phyloP scores from a whole-genome alignment of 1,140 invertebrate genomes.

The Goniozus legneri region DNA sequence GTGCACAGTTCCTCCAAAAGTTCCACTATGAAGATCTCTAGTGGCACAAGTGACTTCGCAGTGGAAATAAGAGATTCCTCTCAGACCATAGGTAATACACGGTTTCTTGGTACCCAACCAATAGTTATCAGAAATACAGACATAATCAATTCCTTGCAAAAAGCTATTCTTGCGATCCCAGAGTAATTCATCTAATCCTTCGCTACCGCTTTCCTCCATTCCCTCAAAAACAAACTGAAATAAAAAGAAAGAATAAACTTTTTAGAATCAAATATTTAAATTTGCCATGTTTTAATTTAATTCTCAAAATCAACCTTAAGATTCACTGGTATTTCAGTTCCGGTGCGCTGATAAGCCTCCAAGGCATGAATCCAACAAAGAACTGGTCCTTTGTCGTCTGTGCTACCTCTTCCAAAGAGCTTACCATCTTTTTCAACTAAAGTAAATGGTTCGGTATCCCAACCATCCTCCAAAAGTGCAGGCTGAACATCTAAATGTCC shows the following conservation, averaged over 20 bases:
- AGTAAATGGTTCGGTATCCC: conserved; percentile 92
- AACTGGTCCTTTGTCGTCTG: conserved; percentile 92
- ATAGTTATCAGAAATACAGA: conserved; percentile 98
- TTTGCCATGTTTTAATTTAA: conserved; percentile 3
- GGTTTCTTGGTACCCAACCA: conserved; percentile 96
- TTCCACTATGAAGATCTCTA: conserved; percentile 94
- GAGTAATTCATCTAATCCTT: conserved; percentile 88
- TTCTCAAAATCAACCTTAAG: conserved; percentile 65
- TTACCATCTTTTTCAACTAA: conserved; percentile 87
- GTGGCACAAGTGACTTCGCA: conserved; percentile 84
- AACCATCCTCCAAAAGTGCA: conserved; percentile 86
- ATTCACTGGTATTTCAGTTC: conserved; percentile 82
- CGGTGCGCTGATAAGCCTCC: conserved; percentile 77
- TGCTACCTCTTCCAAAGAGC: conserved; percentile 87
- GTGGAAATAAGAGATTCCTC: conserved; percentile 91
- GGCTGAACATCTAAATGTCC: conserved; percentile 99
- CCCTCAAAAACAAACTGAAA: conserved; percentile 91
- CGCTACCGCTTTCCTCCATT: conserved; percentile 97
- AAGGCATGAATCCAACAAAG: conserved; percentile 94
- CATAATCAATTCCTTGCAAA: conserved; percentile 83
- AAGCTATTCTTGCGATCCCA: conserved; percentile 73
- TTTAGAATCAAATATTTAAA: conserved; percentile 3
- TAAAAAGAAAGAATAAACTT: conserved; percentile 11
- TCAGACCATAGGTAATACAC: conserved; percentile 93
- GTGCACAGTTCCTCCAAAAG: conserved; percentile 87